Percentiles rank a stretch among this genome's conserved stretches.
Evolutionary conservation across 2,888 invertebrate species (phyloP).

Genomic region (Pelosia muscerda): DNA sequence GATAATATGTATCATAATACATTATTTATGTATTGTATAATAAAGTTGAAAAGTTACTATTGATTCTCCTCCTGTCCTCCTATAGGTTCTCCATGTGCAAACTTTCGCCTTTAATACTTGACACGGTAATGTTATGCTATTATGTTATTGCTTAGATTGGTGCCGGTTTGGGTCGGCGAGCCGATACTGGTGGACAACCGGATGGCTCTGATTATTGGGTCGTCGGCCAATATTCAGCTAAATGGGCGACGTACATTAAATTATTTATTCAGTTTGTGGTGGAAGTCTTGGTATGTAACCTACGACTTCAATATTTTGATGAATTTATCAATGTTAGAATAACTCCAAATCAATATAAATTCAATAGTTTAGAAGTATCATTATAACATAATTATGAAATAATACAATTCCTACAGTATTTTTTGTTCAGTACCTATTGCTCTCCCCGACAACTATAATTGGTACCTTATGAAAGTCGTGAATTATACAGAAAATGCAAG

Average conservation of each 20-base stretch:
- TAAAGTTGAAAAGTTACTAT: background rate
- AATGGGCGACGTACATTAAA: slow-evolving; percentile 53
- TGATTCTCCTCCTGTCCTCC: background rate
- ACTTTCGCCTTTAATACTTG: slow-evolving; percentile 19
- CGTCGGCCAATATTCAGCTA: slow-evolving; percentile 63
- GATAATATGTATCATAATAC: background rate
- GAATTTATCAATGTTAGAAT: background rate
- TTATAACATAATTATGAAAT: no score
- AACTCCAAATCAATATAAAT: background rate
- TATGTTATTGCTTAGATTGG: slow-evolving; percentile 43
- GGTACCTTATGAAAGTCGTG: no score
- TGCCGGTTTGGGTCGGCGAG: slow-evolving; percentile 58
- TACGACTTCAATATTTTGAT: background rate
- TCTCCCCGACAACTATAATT: no score
- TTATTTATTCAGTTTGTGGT: slow-evolving; percentile 33
- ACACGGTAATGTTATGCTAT: slow-evolving; percentile 40
- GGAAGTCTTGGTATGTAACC: background rate
- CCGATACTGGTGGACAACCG: slow-evolving; percentile 57
- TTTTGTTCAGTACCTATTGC: no score
- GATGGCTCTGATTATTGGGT: slow-evolving; percentile 69
- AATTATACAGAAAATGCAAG: no score
- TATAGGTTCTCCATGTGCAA: background rate
- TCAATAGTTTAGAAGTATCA: no score
- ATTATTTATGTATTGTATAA: background rate
- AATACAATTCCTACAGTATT: no score